Evolutionary conservation across 2,888 invertebrate genomes (phyloP).

Genomic region (Xestia xanthographa): DNA sequence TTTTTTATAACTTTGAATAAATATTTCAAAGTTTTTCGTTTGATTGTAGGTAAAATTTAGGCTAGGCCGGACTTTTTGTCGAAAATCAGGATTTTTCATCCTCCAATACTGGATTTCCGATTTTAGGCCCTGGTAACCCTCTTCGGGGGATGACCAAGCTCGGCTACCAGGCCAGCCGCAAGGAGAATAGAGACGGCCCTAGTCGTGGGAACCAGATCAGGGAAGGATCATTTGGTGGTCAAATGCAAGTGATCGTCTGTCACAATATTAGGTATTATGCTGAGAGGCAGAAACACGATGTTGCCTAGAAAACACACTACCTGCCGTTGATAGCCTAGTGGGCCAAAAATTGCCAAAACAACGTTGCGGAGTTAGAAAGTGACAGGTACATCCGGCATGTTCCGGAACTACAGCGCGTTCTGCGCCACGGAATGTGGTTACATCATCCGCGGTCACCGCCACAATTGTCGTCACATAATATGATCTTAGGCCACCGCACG

Average conservation of each 20-base stretch:
- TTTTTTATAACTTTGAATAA: no score
- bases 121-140: no score
- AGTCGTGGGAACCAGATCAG: neutral
- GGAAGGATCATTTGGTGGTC: neutral
- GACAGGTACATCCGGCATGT: conserved; percentile 76
- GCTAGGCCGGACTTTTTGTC: no score
- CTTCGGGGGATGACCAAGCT: neutral
- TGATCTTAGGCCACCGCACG: conserved; percentile 18
- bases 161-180: neutral
- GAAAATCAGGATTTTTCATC: no score
- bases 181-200: neutral
- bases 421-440: conserved; percentile 72
- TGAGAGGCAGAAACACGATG: neutral
- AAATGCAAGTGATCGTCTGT: neutral
- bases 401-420: conserved; percentile 77
- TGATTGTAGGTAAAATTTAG: no score
- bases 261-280: neutral
- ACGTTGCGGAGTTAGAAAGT: conserved; percentile 74
- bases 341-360: conserved; percentile 68
- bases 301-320: neutral
- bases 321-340: conserved; percentile 26
- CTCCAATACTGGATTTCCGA: no score
- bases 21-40: no score
- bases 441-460: conserved; percentile 68
- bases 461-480: conserved; percentile 63